Evolutionary conservation across 2,797 vertebrate species (phyloP), one percentile per base, ranked within the genome.

Genomic region (Clarias fuscus): DNA sequence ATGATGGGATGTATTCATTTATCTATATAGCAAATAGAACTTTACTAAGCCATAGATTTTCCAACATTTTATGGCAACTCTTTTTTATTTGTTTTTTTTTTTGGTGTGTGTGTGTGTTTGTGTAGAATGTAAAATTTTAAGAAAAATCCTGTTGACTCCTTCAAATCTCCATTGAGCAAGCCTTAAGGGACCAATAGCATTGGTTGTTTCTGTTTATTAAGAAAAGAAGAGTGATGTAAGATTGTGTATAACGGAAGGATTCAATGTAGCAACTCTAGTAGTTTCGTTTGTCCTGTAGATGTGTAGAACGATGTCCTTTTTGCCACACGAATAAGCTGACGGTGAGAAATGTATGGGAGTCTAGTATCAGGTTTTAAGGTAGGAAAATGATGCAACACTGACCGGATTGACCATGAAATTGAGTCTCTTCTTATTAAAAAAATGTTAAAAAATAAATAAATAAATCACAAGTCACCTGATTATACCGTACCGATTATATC

Each of bases 141-240:
- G 88, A 85, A 43, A 56, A 86, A 83, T 67, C 56, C 30, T 73
- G n/a, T 75, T 62, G 59, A 88, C 68, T 83, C 85, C 90, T 93
- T 89, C 88, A 88, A 88, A 91, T 93, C 91, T 94, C 88, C 93
- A 90, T 89, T 93, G 91, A 92, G 92, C 92, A 93, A 94, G 94
- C 93, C 94, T 95, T 95, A 94, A 94, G 95, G 95, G 95, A 96
- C 95, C 95, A 96, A 94, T 88, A 70, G 86, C 92, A 91, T 93
- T 90, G 84, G 89, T 85, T 92, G 91, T 92, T 91, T 89, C 89
- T 72, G 82, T 90, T 87, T 90, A 79, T 90, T 84, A 59, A 37
- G 22, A 13, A 24, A 89, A 58, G 37, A 67, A 84, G 88, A 90
- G 83, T 67, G 85, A 91, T 22, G 68, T 62, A 86, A 88, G 88